Base-by-base conservation (phyloP, 35 echinoderm and acorn worm species). In the Ophiothrix spiculata region DNA sequence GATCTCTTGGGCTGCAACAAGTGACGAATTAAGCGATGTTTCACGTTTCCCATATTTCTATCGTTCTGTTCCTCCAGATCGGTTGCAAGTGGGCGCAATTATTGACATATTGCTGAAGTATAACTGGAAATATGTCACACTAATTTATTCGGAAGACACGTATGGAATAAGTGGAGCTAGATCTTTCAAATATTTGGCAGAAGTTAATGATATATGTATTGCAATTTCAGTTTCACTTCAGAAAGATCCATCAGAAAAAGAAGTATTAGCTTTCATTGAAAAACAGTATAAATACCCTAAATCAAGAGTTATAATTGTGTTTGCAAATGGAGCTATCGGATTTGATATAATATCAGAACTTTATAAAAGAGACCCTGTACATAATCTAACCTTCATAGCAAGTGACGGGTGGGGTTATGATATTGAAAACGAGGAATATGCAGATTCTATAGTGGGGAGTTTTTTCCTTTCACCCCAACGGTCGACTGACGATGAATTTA, bases 141-240 rank as follows among this genome's bases (percentile, higher is more conserved):
- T 90, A 15, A 31, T 83, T 40, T 83, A 83, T 35, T 37, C 64
- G 0, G 64, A 83, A 25, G 81, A 90, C 33, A 81, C 35, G 11
- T 90, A 90, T 28, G 88, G 88, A 36, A 83, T 83, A 17, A 29
- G 64, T 60, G 81, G 81, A 4, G 81, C 81, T 21, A 45, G 60
- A 19, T 35, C 81, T 25, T 63, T 84, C 10, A 54, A 64, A 32
- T 31, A 84, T 23, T 56, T 74, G 21, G 81, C 81, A 21, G 81
- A 84, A 63, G 12, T 4, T 25, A 33, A 63, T 1, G 76, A 56
- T n/a, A 87, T 87, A 28, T 87, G 85, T 21, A 56, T 87, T 16
- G 85, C 85, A 16, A 33, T 63, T 37, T 87, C 85, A 3, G 42
- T 79, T 37, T 41, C 75, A 16, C 23, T 79, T 17, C 32, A 14